Percentiles rank a stretch among this genome's conserved stretches.
Conservation (phyloP, 2,113 vertebrate genomes). For the Nannobrachium achirus region DNA sequence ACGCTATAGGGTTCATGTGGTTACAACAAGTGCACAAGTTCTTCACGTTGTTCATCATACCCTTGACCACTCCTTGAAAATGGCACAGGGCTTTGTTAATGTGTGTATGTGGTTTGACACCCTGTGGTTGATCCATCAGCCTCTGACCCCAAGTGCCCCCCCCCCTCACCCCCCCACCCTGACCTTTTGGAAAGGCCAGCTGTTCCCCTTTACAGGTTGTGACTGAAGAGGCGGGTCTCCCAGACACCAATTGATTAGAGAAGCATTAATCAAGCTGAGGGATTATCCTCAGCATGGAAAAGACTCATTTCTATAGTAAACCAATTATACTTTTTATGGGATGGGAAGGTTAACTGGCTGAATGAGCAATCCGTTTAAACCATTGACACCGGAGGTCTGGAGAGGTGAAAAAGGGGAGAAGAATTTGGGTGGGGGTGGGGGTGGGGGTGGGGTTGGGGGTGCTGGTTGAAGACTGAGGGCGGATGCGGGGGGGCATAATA, state of each 20-base stretch:
- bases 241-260: constrained; percentile 96
- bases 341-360: constrained; percentile 88
- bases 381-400: constrained; percentile 70
- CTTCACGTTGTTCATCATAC: constrained; percentile 36
- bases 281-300: constrained; percentile 88
- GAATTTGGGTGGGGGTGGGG: constrained; percentile 32
- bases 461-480: constrained; percentile 29
- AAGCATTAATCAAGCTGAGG: constrained; percentile 94
- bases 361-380: constrained; percentile 79
- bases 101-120: constrained; percentile 84
- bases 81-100: constrained; percentile 49
- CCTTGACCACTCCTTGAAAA: constrained; percentile 48
- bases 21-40: not conserved
- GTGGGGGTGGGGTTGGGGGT: constrained; percentile 37
- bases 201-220: constrained; percentile 89
- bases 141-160: constrained; percentile 83
- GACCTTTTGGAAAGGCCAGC: constrained; percentile 89
- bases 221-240: constrained; percentile 88
- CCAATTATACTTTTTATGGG: constrained; percentile 91
- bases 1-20: too few relatives aligned
- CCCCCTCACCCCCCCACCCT: constrained; percentile 76
- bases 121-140: constrained; percentile 87
- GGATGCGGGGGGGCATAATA: constrained; percentile 33
- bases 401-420: constrained; percentile 54
- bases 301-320: constrained; percentile 88